Conservation (phyloP, 2,113 vertebrate species). For the Zeus faber region DNA sequence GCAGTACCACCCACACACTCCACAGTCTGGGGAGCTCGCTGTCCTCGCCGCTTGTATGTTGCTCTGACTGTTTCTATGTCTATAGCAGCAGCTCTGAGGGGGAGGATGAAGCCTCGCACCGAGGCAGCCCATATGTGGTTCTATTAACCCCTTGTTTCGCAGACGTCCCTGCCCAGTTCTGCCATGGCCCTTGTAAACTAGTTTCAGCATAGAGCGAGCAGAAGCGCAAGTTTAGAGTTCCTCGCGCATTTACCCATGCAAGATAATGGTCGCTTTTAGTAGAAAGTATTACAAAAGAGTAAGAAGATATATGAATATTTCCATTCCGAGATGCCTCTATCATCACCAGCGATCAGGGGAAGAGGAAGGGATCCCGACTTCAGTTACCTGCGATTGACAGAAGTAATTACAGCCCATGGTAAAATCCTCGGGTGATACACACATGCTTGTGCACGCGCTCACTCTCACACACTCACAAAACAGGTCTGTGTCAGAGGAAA, state of each 20-base stretch:
- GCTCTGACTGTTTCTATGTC: conserved; percentile 53
- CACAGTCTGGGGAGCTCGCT: conserved; percentile 68
- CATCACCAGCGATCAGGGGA: conserved; percentile 35
- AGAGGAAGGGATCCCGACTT: conserved; percentile 33
- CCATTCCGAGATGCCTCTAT: conserved; percentile 20
- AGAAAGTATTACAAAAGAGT: too few relatives aligned
- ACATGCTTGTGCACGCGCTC: neutral
- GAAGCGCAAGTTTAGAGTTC: too few relatives aligned
- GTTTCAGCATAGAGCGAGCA: too few relatives aligned
- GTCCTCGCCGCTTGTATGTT: conserved; percentile 47
- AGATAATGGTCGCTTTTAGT: too few relatives aligned
- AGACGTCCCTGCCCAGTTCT: conserved; percentile 11
- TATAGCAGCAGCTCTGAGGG: conserved; percentile 56
- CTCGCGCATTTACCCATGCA: too few relatives aligned
- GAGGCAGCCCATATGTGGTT: conserved; percentile 50
- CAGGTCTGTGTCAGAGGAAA: conserved; percentile 10
- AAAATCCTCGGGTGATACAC: conserved; percentile 30
- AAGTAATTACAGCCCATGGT: conserved; percentile 51
- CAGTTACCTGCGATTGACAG: conserved; percentile 51
- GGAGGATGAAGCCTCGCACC: conserved; percentile 38
- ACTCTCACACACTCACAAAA: conserved; percentile 6
- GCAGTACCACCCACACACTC: conserved; percentile 62
- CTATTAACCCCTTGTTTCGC: conserved; percentile 27
- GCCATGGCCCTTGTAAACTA: neutral
- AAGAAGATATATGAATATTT: too few relatives aligned